Evolutionary conservation across 1,140 invertebrate genomes (phyloP).

Genomic region (Drosophila quadrilineata): DNA sequence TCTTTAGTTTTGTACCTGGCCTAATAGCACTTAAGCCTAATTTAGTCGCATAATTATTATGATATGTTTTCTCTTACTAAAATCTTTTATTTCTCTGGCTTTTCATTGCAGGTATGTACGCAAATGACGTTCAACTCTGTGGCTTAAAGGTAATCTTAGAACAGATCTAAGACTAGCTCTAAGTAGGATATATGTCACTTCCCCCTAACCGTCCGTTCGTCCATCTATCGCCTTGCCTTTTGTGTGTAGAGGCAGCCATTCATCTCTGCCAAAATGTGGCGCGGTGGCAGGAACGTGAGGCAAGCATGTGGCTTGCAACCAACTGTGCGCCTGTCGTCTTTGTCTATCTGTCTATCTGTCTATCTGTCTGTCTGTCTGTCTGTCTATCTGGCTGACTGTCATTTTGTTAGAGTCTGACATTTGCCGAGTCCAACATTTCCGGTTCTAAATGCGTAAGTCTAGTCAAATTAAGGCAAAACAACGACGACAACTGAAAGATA

Average conservation of each 20-base stretch:
- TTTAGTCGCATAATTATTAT: too few species aligned
- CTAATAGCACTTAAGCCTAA: too few species aligned
- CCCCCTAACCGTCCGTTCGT: too few species aligned
- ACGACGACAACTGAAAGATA: conserved; percentile 35
- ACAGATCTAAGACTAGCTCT: neutral
- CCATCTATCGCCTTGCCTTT: too few species aligned
- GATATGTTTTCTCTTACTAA: too few species aligned
- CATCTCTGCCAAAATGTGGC: neutral
- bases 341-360: neutral
- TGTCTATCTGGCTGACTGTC: conserved; percentile 62
- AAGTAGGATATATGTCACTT: too few species aligned
- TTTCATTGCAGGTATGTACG: conserved; percentile 22
- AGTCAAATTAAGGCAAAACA: conserved; percentile 72
- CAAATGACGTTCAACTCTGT: neutral
- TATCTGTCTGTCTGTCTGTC: conserved; percentile 9
- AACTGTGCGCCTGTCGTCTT: neutral
- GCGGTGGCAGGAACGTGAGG: too few species aligned
- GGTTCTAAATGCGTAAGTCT: conserved; percentile 79
- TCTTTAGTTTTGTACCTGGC: too few species aligned
- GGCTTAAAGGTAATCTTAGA: neutral
- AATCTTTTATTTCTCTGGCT: neutral
- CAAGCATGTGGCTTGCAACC: neutral
- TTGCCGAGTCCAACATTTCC: conserved; percentile 67
- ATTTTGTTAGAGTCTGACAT: conserved; percentile 76
- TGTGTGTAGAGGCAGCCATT: too few species aligned